Evolutionary conservation across 2,113 vertebrate genomes (phyloP).

Genomic region (Lates calcarifer): DNA sequence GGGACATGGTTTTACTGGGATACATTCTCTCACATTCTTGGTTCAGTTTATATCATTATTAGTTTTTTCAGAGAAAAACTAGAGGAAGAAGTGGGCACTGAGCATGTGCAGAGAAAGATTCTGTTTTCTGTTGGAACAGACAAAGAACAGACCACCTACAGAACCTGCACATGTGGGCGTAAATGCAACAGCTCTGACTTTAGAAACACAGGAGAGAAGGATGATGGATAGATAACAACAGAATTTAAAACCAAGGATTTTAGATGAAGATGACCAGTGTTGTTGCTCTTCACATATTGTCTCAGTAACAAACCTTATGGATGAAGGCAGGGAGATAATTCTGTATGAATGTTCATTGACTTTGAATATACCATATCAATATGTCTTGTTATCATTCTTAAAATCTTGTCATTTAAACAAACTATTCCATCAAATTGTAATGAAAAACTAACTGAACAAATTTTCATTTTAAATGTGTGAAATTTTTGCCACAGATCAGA

Average conservation of each 20-base stretch:
- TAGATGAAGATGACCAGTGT: neutral
- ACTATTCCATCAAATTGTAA: too few relatives aligned
- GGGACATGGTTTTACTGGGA: neutral
- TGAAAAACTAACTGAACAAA: too few relatives aligned
- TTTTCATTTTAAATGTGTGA: too few relatives aligned
- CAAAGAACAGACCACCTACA: conserved; percentile 62
- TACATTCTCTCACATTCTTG: neutral
- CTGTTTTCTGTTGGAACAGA: conserved; percentile 63
- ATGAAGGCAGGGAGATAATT: neutral
- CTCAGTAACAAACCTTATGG: conserved; percentile 2
- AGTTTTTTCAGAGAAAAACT: neutral
- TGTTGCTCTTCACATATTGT: conserved; percentile 15
- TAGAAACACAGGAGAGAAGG: conserved; percentile 21
- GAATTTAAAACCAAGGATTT: neutral
- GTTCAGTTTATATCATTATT: neutral
- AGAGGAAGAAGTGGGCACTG: neutral
- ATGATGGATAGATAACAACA: conserved; percentile 5
- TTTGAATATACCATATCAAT: too few relatives aligned
- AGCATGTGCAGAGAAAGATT: conserved; percentile 32
- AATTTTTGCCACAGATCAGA: neutral
- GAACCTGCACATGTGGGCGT: conserved; percentile 52
- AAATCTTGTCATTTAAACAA: neutral
- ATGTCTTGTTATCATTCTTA: neutral
- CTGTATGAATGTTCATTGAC: neutral
- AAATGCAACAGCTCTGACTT: conserved; percentile 28